These are phyloP conservation scores for Serilophus lunatus DNA, from an alignment of 2,113 vertebrate species.

Conservation along the genomic window DNA sequence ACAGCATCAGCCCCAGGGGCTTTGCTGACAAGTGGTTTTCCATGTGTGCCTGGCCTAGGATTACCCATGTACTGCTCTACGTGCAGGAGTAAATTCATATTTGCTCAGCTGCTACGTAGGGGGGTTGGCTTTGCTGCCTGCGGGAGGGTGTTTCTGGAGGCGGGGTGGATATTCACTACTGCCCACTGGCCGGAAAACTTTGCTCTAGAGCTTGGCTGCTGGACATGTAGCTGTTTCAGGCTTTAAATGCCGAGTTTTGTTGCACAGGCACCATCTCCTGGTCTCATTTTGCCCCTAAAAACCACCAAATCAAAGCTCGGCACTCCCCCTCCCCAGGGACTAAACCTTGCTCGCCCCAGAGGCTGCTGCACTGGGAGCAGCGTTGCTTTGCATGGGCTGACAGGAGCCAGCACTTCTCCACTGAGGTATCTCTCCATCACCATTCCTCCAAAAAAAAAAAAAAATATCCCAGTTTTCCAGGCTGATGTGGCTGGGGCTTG, in stretches of 20 bases:
- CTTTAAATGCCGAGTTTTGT: background rate
- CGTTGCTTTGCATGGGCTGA: accelerated
- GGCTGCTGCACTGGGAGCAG: background rate
- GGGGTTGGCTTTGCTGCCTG: background rate
- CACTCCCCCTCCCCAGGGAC: accelerated
- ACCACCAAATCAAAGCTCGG: background rate
- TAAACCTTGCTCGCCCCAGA: accelerated
- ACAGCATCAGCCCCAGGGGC: background rate
- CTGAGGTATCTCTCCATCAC: background rate
- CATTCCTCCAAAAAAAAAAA: background rate
- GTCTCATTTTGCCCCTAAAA: background rate
- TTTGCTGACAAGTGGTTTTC: background rate
- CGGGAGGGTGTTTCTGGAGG: background rate
- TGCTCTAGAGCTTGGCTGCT: background rate
- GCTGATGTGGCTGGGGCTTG: background rate
- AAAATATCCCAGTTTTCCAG: background rate
- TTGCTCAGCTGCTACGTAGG: background rate
- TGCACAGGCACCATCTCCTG: background rate
- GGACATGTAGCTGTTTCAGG: background rate
- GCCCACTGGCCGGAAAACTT: background rate
- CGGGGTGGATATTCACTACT: accelerated
- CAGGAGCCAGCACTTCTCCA: background rate
- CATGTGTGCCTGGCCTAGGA: background rate
- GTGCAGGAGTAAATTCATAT: background rate
- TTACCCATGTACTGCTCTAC: background rate